Evolutionary conservation across 2,888 invertebrate genomes (phyloP).

Genomic region (Thymelicus acteon): DNA sequence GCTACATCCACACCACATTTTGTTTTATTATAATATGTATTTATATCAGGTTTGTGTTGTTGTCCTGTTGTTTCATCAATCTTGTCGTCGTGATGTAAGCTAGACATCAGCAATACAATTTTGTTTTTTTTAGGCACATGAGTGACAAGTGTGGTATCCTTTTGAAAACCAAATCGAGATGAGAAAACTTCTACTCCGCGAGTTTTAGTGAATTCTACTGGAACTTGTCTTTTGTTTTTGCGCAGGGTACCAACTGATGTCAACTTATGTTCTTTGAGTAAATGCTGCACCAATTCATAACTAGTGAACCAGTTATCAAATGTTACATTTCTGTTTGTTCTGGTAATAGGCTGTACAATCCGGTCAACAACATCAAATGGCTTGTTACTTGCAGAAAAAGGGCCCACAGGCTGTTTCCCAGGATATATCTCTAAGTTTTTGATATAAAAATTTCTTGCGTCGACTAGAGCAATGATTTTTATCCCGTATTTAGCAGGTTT

Average conservation of each 20-base stretch:
- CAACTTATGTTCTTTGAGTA: constrained; percentile 37
- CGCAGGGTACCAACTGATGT: constrained; percentile 43
- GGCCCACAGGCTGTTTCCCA: neutral
- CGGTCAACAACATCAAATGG: constrained; percentile 6
- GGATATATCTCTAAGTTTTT: constrained; percentile 29
- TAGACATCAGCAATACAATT: constrained; percentile 14
- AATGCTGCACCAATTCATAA: constrained; percentile 24
- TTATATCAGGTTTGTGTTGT: constrained; percentile 32
- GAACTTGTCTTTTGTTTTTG: constrained; percentile 44
- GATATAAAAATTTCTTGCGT: too few relatives aligned
- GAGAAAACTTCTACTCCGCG: constrained; percentile 23
- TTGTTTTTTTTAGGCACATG: constrained; percentile 37
- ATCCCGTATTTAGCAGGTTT: constrained; percentile 33
- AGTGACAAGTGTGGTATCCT: constrained; percentile 37
- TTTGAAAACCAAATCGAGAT: constrained; percentile 39
- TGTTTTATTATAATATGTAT: constrained; percentile 32
- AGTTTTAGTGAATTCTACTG: constrained; percentile 31
- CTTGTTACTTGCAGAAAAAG: constrained; percentile 3
- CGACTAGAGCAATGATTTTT: too few relatives aligned
- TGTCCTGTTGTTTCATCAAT: constrained; percentile 21
- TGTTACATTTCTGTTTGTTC: constrained; percentile 25
- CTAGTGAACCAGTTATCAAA: constrained; percentile 36
- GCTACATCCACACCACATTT: constrained; percentile 35
- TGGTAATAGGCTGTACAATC: constrained; percentile 5
- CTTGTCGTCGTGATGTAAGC: constrained; percentile 16